phyloP scores from a whole-genome alignment of 2,113 vertebrate species.

The Hypomesus transpacificus region DNA sequence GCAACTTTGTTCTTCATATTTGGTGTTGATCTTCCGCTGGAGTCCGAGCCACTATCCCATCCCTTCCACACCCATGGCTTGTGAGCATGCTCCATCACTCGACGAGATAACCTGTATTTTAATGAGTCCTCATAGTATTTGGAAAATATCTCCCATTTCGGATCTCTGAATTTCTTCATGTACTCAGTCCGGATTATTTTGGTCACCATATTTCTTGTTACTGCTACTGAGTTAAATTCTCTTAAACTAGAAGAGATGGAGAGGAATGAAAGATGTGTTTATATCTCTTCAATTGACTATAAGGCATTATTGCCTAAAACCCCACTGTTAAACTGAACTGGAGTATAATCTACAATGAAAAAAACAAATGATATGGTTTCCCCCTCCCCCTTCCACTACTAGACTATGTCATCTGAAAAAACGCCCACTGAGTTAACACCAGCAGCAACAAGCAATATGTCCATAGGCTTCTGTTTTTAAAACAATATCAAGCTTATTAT shows the following conservation, averaged over 20 bases:
- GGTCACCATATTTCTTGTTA: slow-evolving; percentile 53
- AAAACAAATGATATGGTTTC: too few relatives aligned
- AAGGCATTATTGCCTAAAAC: too few relatives aligned
- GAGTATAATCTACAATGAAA: too few relatives aligned
- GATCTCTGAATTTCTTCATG: slow-evolving; percentile 91
- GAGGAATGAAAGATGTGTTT: neutral
- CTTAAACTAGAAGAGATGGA: slow-evolving; percentile 7
- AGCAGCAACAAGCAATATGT: too few relatives aligned
- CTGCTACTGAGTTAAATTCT: neutral
- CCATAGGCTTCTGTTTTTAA: too few relatives aligned
- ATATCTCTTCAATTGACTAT: too few relatives aligned
- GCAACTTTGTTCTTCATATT: slow-evolving; percentile 39
- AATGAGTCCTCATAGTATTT: slow-evolving; percentile 88
- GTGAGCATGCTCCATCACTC: slow-evolving; percentile 89
- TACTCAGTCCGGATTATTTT: slow-evolving; percentile 82
- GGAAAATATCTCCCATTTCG: slow-evolving; percentile 86
- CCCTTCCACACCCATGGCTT: slow-evolving; percentile 86
- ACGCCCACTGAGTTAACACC: too few relatives aligned
- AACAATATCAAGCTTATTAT: too few relatives aligned
- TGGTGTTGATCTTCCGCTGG: slow-evolving; percentile 71
- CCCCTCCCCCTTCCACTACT: too few relatives aligned
- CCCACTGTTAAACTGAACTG: too few relatives aligned
- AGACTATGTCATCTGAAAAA: too few relatives aligned
- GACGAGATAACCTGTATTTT: slow-evolving; percentile 82
- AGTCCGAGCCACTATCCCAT: slow-evolving; percentile 75